Base-by-base conservation (phyloP, 1,140 invertebrate species). In the Saccostrea echinata region DNA sequence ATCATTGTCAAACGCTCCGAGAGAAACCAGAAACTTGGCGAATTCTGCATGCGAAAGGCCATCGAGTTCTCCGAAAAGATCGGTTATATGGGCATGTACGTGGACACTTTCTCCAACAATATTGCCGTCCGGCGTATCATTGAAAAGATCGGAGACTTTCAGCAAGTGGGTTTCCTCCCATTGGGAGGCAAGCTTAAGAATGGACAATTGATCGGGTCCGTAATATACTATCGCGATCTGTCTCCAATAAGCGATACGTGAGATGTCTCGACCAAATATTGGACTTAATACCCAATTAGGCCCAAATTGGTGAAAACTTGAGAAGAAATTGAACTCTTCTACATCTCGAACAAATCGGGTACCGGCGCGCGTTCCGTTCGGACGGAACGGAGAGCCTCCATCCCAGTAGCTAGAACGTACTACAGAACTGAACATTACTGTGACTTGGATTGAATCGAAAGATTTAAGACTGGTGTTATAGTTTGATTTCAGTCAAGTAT, bases 81-180 rank as follows among this genome's bases (percentile, higher is more conserved):
- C 11, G 89, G 88, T 27, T 92, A 90, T 71, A 71, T 88, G 43
- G 91, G 90, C 30, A 92, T 92, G 87, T 92, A 92, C 83, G 87
- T 92, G 13, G 92, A 92, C 84, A 91, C 90, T 0, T 92, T 92
- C 88, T 89, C 86, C 83, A 92, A 92, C 88, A 92, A 92, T 84
- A 80, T 61, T 11, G 89, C 90, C 43, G 90, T 92, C 85, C 90
- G 89, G 16, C 87, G 87, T 52, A 92, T 92, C 84, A 84, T 92
- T n/a, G 86, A 90, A 30, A 90, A 86, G 24, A 61, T 92, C 1
- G 91, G 90, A 2, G 90, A 90, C n/a, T 90, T 92, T 81, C 9
- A 33, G 9, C 84, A 89, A 43, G 91, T 92, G 0, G 92, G 92
- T 11, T 92, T 87, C 89, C 86, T 93, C 16, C 92, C 92, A 85